These are phyloP conservation scores for Malacoctenus gilli DNA, from an alignment of 2,797 vertebrate species.

Conservation along the genomic window DNA sequence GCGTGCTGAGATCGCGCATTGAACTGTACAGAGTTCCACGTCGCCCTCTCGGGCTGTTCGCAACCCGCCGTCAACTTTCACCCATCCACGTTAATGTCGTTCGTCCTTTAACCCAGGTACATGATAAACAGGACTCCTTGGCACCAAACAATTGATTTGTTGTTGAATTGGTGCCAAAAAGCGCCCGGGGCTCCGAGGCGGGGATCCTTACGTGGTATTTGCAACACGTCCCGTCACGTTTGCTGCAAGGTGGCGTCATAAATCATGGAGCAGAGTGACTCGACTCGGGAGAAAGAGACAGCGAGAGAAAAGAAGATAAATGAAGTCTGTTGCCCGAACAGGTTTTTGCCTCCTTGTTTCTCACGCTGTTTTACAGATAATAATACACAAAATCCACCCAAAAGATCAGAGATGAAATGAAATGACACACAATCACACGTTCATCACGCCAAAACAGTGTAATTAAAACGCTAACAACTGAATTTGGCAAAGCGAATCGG, in stretches of 20 bases:
- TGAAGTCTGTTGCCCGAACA: too few relatives aligned
- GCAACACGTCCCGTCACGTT: slow-evolving; percentile 57
- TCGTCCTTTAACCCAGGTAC: slow-evolving; percentile 74
- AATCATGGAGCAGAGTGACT: background rate
- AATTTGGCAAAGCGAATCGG: too few relatives aligned
- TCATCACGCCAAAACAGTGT: too few relatives aligned
- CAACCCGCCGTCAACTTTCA: slow-evolving; percentile 33
- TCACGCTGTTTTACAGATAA: too few relatives aligned
- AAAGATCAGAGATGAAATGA: too few relatives aligned
- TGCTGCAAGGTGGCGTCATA: slow-evolving; percentile 13
- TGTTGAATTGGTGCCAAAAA: slow-evolving; percentile 3
- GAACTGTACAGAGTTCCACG: slow-evolving; percentile 4
- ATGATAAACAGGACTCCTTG: slow-evolving; percentile 21
- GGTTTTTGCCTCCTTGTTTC: too few relatives aligned
- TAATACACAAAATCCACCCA: too few relatives aligned
- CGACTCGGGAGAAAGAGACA: background rate
- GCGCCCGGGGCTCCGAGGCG: slow-evolving; percentile 23
- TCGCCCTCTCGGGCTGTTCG: too few relatives aligned
- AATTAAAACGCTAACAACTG: too few relatives aligned
- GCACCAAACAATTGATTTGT: slow-evolving; percentile 2
- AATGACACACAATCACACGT: too few relatives aligned
- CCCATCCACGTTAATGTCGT: slow-evolving; percentile 62
- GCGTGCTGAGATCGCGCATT: background rate
- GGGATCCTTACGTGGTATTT: slow-evolving; percentile 18
- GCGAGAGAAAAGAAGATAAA: background rate